phyloP scores from a whole-genome alignment of 2,888 invertebrate species.

The Tiliacea citrago region DNA sequence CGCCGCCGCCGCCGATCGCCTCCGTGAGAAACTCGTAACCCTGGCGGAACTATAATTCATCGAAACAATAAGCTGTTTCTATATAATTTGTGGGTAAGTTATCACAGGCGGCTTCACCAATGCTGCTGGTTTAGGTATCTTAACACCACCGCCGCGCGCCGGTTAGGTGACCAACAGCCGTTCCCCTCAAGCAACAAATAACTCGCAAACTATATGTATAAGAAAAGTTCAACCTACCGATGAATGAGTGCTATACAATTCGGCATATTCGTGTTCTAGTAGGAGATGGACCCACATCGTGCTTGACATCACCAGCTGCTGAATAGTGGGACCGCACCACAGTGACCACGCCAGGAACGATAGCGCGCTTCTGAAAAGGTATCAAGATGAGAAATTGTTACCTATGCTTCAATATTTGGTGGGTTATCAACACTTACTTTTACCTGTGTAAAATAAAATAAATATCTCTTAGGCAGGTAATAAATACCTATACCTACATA shows the following conservation, averaged over 20 bases:
- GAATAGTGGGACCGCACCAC: conserved; percentile 96
- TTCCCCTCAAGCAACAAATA: not conserved
- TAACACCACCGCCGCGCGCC: not conserved
- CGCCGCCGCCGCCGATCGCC: too few relatives aligned
- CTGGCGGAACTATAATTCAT: not conserved
- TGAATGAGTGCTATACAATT: conserved; percentile 86
- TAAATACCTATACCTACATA: too few relatives aligned
- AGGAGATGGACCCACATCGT: conserved; percentile 94
- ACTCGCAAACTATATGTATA: too few relatives aligned
- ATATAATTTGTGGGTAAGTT: not conserved
- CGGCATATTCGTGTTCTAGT: conserved; percentile 93
- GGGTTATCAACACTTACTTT: not conserved
- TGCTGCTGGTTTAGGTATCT: not conserved
- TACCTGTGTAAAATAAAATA: not conserved
- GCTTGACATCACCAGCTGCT: conserved; percentile 94
- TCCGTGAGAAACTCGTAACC: too few relatives aligned
- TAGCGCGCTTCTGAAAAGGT: conserved; percentile 88
- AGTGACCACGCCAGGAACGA: conserved; percentile 95
- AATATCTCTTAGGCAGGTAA: too few relatives aligned
- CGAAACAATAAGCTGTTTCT: not conserved
- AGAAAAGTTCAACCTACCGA: conserved; percentile 13
- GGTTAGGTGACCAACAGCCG: not conserved
- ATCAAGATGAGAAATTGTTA: not conserved
- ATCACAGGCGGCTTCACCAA: not conserved
- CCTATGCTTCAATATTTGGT: too few relatives aligned